Evolutionary conservation across 2,888 invertebrate genomes (phyloP), one percentile per base, ranked within the genome.

Genomic region (Neuroscelio doddi): DNA sequence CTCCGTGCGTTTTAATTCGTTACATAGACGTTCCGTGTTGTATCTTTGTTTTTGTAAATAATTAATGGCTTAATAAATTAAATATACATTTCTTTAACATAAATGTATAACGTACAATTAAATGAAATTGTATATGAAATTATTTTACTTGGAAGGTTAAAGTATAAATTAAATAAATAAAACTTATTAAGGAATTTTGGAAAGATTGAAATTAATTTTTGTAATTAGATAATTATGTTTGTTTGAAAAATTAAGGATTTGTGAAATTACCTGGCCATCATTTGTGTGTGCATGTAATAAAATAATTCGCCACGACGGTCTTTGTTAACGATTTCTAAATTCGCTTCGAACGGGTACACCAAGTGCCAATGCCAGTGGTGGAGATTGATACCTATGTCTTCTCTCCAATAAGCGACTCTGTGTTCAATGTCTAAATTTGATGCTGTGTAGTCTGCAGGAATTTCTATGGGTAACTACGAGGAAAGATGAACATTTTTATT

Each of bases 321-420:
- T 79, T 94, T 93, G 44, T 87, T 87, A 2, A 94, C 92, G 32
- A 93, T 89, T 32, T 85, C 83, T 69, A 88, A 86, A 0, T 88
- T 85, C 0, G 90, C 89, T 70, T 91, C 90, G 82, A 91, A 91
- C 0, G 94, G 94, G 82, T 94, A 95, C 1, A 95, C 94, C 70
- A 95, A 87, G 83, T 95, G 95, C 95, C 94, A 95, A 80, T 95
- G 94, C 94, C 95, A 95, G 81, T 95, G 95, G 82, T 95, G 95
- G 46, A 93, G 89, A 85, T 95, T 95, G 72, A 95, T 87, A 68
- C 93, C 94, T 63, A 94, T 86, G 82, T 94, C 95, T 81, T 95
- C 95, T 32, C 94, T 89, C 88, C 93, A 95, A 85, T 95, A 95
- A 24, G 93, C 92, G 62, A 93, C 83, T 3, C 91, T 89, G 81